Conservation (phyloP, 2,113 vertebrate species). For the Tauraco erythrolophus region DNA sequence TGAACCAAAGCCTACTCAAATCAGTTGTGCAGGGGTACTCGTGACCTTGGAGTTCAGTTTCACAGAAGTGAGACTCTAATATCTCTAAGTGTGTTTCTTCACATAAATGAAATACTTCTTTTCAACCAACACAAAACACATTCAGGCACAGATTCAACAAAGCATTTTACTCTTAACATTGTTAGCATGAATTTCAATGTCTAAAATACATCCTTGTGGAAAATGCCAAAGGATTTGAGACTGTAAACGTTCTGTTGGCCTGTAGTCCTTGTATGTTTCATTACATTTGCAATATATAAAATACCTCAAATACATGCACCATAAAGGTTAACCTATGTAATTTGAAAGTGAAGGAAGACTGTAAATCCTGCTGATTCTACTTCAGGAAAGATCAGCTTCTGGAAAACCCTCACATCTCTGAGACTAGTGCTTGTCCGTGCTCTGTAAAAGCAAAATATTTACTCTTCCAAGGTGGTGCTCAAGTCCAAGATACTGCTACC, state of each 20-base stretch:
- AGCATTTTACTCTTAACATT: not conserved
- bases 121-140: not conserved
- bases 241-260: not conserved
- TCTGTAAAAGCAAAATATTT: conserved; percentile 9
- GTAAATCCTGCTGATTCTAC: not conserved
- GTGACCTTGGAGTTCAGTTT: not conserved
- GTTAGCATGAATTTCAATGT: not conserved
- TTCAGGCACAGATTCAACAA: not conserved
- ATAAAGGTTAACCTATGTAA: not conserved
- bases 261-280: not conserved
- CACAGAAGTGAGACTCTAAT: not conserved
- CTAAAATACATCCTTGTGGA: not conserved
- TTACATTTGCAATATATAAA: not conserved
- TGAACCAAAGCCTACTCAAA: not conserved
- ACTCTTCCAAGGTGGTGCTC: not conserved
- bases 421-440: not conserved
- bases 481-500: not conserved
- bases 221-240: not conserved
- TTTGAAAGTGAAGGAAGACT: not conserved
- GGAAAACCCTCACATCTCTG: not conserved
- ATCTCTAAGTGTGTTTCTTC: not conserved
- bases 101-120: not conserved
- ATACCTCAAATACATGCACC: not conserved
- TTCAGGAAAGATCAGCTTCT: not conserved
- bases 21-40: not conserved